These are phyloP conservation scores for Triops cancriformis DNA, from an alignment of 1,140 invertebrate genomes.

Conservation along the genomic window DNA sequence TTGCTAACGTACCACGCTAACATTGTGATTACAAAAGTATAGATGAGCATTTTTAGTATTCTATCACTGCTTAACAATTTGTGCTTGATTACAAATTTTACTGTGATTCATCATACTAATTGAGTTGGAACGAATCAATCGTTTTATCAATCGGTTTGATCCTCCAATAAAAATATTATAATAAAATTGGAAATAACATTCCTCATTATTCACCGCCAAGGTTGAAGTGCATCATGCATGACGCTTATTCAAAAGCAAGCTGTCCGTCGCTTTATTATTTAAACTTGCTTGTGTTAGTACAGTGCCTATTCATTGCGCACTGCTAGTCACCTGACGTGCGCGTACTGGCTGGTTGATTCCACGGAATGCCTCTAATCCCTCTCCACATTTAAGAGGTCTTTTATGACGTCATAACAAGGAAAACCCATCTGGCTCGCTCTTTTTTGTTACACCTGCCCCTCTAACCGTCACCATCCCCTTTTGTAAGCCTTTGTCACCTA, in stretches of 20 bases:
- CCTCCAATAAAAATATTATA: background rate
- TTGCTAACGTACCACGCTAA: too few relatives aligned
- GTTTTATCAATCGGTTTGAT: background rate
- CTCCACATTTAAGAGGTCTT: background rate
- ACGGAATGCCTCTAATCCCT: background rate
- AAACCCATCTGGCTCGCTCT: background rate
- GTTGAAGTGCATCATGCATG: background rate
- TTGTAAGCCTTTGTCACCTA: background rate
- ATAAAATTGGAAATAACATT: background rate
- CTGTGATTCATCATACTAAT: too few relatives aligned
- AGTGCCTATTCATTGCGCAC: background rate
- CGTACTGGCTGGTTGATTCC: background rate
- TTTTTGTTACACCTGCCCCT: background rate
- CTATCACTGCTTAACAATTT: too few relatives aligned
- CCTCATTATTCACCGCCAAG: background rate
- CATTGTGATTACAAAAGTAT: too few relatives aligned
- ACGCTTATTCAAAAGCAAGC: background rate
- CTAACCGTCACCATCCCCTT: background rate
- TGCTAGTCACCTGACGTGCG: background rate
- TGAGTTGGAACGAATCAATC: too few relatives aligned
- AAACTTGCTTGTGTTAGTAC: background rate
- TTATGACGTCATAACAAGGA: conserved; percentile 1
- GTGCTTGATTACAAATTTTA: too few relatives aligned
- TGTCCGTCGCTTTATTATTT: background rate
- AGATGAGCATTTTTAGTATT: too few relatives aligned